phyloP scores from a whole-genome alignment of 2,888 invertebrate species.

The Lottia gigantea region DNA sequence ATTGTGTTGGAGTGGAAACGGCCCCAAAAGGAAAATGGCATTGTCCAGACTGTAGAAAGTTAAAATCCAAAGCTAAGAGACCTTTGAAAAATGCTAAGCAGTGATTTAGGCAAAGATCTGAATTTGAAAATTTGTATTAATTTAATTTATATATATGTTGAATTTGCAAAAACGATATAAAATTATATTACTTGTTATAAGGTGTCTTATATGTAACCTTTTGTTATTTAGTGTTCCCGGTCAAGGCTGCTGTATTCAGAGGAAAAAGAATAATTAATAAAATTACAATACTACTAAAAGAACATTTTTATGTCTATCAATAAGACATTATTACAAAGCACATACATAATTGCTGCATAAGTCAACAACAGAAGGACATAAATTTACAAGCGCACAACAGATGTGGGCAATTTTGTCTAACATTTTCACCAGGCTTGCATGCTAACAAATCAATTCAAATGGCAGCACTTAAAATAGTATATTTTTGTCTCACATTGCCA shows the following conservation, averaged over 20 bases:
- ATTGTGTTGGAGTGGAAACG: constrained; percentile 30
- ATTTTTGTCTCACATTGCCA: constrained; percentile 33
- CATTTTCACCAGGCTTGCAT: constrained; percentile 17
- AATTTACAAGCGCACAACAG: constrained; percentile 26
- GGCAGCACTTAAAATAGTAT: constrained; percentile 28
- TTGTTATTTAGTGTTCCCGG: no score
- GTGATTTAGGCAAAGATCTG: no score
- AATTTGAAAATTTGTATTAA: no score
- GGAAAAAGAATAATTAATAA: no score
- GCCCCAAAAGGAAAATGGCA: constrained; percentile 33
- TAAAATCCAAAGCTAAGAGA: background rate
- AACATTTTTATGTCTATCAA: no score
- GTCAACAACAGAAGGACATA: constrained; percentile 19
- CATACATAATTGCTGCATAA: constrained; percentile 16
- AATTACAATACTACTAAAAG: no score
- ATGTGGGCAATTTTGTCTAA: constrained; percentile 34
- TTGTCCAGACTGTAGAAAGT: constrained; percentile 32
- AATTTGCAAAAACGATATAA: no score
- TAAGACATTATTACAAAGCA: no score
- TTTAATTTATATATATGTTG: no score
- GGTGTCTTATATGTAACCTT: no score
- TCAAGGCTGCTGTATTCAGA: no score
- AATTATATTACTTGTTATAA: constrained; percentile 16
- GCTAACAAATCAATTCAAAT: constrained; percentile 28
- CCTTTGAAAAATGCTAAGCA: no score